Evolutionary conservation across 2,888 invertebrate species (phyloP), one percentile per base, ranked within the genome.

Genomic region (Anodontia alba): DNA sequence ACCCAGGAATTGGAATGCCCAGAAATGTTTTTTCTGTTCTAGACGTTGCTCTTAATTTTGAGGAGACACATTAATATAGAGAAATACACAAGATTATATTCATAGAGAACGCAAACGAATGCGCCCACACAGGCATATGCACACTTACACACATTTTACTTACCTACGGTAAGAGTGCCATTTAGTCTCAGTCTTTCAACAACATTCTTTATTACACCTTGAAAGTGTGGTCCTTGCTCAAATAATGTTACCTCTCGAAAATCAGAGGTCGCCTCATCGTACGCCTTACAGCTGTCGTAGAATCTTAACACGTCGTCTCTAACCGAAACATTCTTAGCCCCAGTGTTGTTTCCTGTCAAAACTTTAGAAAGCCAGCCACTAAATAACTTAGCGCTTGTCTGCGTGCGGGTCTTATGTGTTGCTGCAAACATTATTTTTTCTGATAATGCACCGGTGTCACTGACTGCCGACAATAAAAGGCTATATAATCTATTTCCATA

Each of bases 311-410:
- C 57, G 7, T 23, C 26, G 57, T 57, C 29, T 57, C 57, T 57
- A 26, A 57, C 26, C 10, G 26, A 8, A 23, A 57, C 29, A 23
- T 29, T 17, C 51, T 88, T 74, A 17, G 78, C 76, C 46, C 82
- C 83, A 20, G 49, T 43, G 17, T 78, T 75, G 20, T 42, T 51
- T 10, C 72, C 69, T n/a, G 68, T 46, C 29, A 75, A 26, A 15
- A 75, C 74, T 12, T 70, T 80, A 20, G 78, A 62, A 69, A 93
- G 80, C 36, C 92, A 92, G 51, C 88, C 84, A 76, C 89, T 86
- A 83, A 93, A 93, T 12, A 89, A 87, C 31, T 85, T 78, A 38
- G 91, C 92, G 74, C 93, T 94, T 74, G 89, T 89, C 71, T 88
- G 84, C 7, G 93, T 92, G 5, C 49, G 17, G 17, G n/a, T 49